These are phyloP conservation scores for Nycteola revayana DNA, from an alignment of 2,888 invertebrate species.

Conservation along the genomic window DNA sequence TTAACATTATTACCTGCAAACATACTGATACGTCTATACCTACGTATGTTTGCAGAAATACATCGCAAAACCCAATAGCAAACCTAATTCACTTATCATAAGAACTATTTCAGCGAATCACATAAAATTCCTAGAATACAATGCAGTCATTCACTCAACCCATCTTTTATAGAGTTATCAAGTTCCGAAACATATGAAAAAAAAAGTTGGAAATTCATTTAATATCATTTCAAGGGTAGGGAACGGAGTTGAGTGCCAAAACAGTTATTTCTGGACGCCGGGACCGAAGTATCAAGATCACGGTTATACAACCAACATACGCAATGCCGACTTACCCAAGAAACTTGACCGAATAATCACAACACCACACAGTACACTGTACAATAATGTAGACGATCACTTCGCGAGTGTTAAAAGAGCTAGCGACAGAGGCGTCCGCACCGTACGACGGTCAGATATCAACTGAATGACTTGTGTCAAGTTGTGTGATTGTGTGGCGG, in stretches of 20 bases:
- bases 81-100: too few relatives aligned
- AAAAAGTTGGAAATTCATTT: slow-evolving; percentile 21
- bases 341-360: slow-evolving; percentile 49
- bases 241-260: slow-evolving; percentile 56
- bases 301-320: slow-evolving; percentile 35
- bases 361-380: slow-evolving; percentile 54
- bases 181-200: too few relatives aligned
- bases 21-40: too few relatives aligned
- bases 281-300: slow-evolving; percentile 48
- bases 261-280: slow-evolving; percentile 61
- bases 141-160: too few relatives aligned
- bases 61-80: too few relatives aligned
- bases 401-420: slow-evolving; percentile 28
- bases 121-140: too few relatives aligned
- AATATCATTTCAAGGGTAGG: slow-evolving; percentile 57
- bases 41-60: too few relatives aligned
- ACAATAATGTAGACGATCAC: slow-evolving; percentile 32
- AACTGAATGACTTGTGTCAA: slow-evolving; percentile 56
- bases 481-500: slow-evolving; percentile 30
- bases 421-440: slow-evolving; percentile 39
- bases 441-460: slow-evolving; percentile 46
- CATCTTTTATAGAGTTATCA: too few relatives aligned
- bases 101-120: too few relatives aligned
- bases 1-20: neutral
- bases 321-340: slow-evolving; percentile 52